Evolutionary conservation across 2,888 invertebrate species (phyloP), one percentile per base, ranked within the genome.

Genomic region (Scaptomyza flava): DNA sequence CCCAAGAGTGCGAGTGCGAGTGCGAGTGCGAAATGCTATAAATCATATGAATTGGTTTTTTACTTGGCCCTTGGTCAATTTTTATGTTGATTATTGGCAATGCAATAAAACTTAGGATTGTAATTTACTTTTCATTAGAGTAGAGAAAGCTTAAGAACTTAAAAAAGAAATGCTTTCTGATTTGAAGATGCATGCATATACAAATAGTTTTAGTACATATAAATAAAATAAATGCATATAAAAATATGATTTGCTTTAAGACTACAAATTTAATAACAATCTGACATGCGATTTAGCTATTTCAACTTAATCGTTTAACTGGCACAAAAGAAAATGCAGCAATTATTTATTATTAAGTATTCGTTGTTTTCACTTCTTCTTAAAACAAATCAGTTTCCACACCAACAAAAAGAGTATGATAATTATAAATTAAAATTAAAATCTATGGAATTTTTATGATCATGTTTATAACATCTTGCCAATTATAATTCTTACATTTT

Each of bases 241-340:
- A 36, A 36, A n/a, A 36, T n/a, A n/a, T 41, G 27, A 17, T 30
- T 52, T 11, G 27, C 27, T 30, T 17, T 12, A 8, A 6, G 27
- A 14, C 12, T 23, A 47, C 33, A 57, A 54, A 58, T 64, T 78
- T 77, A 79, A 41, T 77, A 63, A 72, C 63, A 62, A 51, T 61
- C 48, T 64, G 62, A 67, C 79, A 80, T 80, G 79, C 79, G 76
- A 79, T 73, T 80, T 68, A 63, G 66, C 64, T 48, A 80, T 81
- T 78, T 72, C 68, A 51, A 53, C 65, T 58, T 72, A 74, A 76
- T 68, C 68, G 77, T 68, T 68, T 69, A 79, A 74, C 64, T 63
- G 6, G 50, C 54, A 17, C 69, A 47, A 61, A 62, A 59, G 52
- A 68, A 68, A 69, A 62, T 60, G 51, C 61, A 72, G 58, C 65